Conservation (phyloP, 1,140 invertebrate species). For the Scaptodrosophila lebanonensis region DNA sequence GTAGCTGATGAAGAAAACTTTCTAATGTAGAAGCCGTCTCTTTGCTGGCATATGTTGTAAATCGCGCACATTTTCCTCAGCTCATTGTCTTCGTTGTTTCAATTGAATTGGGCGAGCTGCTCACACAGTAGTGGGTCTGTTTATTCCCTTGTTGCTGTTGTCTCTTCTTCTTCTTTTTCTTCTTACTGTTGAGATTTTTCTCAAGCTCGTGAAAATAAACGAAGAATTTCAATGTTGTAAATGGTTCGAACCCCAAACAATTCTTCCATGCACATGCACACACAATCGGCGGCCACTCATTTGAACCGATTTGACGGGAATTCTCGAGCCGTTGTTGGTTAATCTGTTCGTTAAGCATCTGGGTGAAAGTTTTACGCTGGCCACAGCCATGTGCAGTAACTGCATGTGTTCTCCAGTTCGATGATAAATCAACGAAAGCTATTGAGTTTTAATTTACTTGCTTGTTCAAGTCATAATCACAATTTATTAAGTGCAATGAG, state of each 20-base stretch:
- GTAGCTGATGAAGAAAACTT: constrained; percentile 52
- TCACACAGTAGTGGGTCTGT: constrained; percentile 48
- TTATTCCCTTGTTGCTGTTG: constrained; percentile 33
- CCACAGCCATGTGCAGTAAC: constrained; percentile 10
- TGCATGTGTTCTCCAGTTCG: too few relatives aligned
- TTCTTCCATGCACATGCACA: constrained; percentile 21
- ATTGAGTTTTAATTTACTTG: too few relatives aligned
- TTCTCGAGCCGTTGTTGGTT: constrained; percentile 32
- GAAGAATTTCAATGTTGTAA: constrained; percentile 37
- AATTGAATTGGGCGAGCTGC: constrained; percentile 48
- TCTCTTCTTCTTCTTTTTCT: constrained; percentile 32
- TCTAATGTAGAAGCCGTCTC: constrained; percentile 69
- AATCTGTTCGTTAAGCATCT: constrained; percentile 21
- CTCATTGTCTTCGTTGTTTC: constrained; percentile 19
- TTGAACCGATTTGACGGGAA: constrained; percentile 43
- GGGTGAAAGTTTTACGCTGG: constrained; percentile 54
- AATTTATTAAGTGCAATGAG: too few relatives aligned
- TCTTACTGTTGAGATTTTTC: constrained; percentile 57
- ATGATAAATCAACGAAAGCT: too few relatives aligned
- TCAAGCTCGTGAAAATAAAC: constrained; percentile 43
- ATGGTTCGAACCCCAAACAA: constrained; percentile 14
- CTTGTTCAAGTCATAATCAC: too few relatives aligned
- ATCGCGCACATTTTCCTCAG: constrained; percentile 30
- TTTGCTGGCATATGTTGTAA: constrained; percentile 21
- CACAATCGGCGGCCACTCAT: constrained; percentile 20